These are phyloP conservation scores for Agriopis aurantiaria DNA, from an alignment of 2,888 invertebrate genomes.

Conservation along the genomic window DNA sequence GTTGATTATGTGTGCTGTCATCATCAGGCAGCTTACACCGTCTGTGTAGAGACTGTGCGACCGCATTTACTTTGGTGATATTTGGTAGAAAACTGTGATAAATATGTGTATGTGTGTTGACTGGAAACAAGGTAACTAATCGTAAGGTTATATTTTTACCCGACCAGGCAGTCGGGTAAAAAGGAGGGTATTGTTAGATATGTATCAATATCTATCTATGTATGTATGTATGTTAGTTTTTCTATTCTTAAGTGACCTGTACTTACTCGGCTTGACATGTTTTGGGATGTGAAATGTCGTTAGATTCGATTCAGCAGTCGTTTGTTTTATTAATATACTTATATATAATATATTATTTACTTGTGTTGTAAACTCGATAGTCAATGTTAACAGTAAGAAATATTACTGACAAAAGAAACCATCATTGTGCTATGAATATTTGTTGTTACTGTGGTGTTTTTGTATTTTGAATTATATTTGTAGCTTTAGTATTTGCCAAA, in stretches of 20 bases:
- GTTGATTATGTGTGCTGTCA: too few relatives aligned
- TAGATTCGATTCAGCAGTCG: background rate
- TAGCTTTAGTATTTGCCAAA: background rate
- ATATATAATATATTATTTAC: too few relatives aligned
- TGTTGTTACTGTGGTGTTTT: background rate
- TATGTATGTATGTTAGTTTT: background rate
- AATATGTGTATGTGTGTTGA: conserved; percentile 7
- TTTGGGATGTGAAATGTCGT: background rate
- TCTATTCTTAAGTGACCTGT: background rate
- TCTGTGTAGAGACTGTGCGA: background rate
- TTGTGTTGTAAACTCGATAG: background rate
- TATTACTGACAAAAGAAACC: background rate
- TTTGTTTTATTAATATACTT: background rate
- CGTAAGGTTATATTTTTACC: background rate
- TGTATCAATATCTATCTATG: background rate
- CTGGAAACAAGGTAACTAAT: background rate
- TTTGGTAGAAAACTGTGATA: conserved; percentile 36
- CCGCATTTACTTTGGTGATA: conserved; percentile 3
- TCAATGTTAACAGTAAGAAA: background rate
- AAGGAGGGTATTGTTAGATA: background rate
- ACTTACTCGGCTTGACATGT: background rate
- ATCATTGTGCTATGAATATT: background rate
- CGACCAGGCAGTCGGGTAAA: background rate
- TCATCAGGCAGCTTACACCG: background rate
- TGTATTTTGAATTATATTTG: background rate